Percentiles rank a stretch among this genome's conserved stretches.
Evolutionary conservation across 2,888 invertebrate species (phyloP).

Genomic region (Aphrophora alni): DNA sequence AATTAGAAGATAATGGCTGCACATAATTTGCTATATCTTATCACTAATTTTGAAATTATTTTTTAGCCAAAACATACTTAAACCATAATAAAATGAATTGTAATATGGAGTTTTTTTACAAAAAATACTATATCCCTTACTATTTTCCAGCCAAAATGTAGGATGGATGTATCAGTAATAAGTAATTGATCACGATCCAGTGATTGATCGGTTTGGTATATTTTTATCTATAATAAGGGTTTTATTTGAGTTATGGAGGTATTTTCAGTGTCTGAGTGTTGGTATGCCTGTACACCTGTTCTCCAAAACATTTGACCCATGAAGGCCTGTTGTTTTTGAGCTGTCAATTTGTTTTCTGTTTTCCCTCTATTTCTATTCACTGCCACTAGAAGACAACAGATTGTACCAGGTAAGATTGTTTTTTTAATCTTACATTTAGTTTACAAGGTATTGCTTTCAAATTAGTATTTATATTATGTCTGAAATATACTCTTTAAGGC

Average conservation of each 20-base stretch:
- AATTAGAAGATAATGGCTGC: no score
- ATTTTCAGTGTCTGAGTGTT: background rate
- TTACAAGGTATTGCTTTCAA: background rate
- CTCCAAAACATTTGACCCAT: background rate
- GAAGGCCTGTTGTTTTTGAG: background rate
- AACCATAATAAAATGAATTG: no score
- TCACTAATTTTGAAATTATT: no score
- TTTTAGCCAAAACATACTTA: no score
- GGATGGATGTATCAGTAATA: no score
- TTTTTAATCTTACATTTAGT: background rate
- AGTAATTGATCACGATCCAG: conserved; percentile 20
- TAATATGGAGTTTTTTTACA: no score
- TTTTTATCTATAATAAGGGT: conserved; percentile 15
- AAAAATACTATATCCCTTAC: no score
- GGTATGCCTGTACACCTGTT: background rate
- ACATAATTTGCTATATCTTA: no score
- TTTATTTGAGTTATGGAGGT: conserved; percentile 2
- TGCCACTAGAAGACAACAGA: background rate
- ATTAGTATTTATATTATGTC: background rate
- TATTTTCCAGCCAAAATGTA: no score
- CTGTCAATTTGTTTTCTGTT: background rate
- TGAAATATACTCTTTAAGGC: conserved; percentile 14
- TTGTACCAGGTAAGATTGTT: conserved; percentile 11
- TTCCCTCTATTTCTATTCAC: background rate
- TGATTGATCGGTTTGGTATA: conserved; percentile 1